Percentiles rank a stretch among this genome's conserved stretches.
phyloP scores from a whole-genome alignment of 2,888 invertebrate genomes.

The Candidula unifasciata region DNA sequence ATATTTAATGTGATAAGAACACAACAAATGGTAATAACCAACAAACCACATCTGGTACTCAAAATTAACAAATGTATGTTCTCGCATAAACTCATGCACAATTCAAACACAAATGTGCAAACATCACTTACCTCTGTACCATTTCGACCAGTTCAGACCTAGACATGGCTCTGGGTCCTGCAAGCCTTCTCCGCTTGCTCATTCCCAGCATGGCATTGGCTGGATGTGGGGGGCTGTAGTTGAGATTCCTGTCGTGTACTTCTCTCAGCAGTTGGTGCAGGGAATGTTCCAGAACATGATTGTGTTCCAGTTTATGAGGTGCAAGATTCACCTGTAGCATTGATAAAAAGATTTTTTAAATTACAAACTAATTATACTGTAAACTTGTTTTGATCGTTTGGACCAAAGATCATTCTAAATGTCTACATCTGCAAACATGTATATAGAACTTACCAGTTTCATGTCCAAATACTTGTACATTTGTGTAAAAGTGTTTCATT shows the following conservation, averaged over 20 bases:
- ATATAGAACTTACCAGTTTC: too few species aligned
- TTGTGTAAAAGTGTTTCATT: too few species aligned
- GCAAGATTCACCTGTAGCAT: constrained; percentile 49
- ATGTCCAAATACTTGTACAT: too few species aligned
- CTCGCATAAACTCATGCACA: too few species aligned
- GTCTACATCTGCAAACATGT: too few species aligned
- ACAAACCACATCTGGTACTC: background rate
- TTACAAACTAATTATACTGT: background rate
- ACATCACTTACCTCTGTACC: constrained; percentile 83
- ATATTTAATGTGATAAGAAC: background rate
- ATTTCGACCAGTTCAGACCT: constrained; percentile 91
- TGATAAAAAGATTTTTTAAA: background rate
- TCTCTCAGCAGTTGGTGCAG: constrained; percentile 94
- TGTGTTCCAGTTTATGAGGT: constrained; percentile 84
- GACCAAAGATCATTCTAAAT: too few species aligned
- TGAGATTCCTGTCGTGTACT: constrained; percentile 93
- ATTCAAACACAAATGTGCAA: background rate
- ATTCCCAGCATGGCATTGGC: constrained; percentile 95
- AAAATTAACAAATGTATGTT: background rate
- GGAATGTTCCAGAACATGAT: constrained; percentile 97
- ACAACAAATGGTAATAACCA: background rate
- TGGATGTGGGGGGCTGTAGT: constrained; percentile 96
- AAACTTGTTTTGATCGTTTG: too few species aligned
- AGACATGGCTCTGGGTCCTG: constrained; percentile 94
- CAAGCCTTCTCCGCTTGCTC: constrained; percentile 92